Evolutionary conservation across 2,888 invertebrate genomes (phyloP), one percentile per base, ranked within the genome.

Genomic region (Oxyteleia sp.): DNA sequence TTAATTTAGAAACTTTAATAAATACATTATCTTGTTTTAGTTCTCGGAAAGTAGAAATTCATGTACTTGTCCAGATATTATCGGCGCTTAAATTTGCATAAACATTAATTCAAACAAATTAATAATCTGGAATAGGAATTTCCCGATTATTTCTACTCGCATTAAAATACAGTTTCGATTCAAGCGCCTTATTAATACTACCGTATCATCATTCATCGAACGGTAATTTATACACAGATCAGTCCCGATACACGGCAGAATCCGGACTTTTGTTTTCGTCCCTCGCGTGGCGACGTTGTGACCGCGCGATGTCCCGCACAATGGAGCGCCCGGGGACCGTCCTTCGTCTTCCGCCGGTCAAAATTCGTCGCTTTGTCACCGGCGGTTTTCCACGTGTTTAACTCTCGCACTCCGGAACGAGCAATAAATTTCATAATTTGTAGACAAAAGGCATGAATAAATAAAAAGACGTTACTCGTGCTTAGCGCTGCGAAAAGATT

Each of bases 361-460:
- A 49, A 66, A 41, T 49, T 45, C 74, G 51, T n/a, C 15, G 47
- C 64, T 66, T 66, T 66, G 75, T 75, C 75, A 66, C 57, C 63
- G 55, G 35, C 13, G 20, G 47, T 26, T 41, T 63, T 64, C 47
- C 41, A 26, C 51, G 20, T 63, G 32, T 63, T 63, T 74, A 35
- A 64, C 64, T 35, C 55, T 35, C 55, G 23, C 43, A 11, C 49
- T 29, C 47, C 45, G 55, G 23, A 63, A 64, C 55, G 51, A 74
- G 80, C 29, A 80, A 80, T 80, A 80, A 80, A 80, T 80, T 80
- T 55, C 38, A 41, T 75, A 75, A 82, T 82, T 82, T 82, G 82
- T 78, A 82, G 82, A 82, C 82, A 78, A 82, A 66, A 55, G 66
- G 64, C 11, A 57, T 29, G 69, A 82, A 63, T 69, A 75, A 82